These are phyloP conservation scores for Labeo calbasu DNA, from an alignment of 2,797 vertebrate genomes.

Conservation along the genomic window DNA sequence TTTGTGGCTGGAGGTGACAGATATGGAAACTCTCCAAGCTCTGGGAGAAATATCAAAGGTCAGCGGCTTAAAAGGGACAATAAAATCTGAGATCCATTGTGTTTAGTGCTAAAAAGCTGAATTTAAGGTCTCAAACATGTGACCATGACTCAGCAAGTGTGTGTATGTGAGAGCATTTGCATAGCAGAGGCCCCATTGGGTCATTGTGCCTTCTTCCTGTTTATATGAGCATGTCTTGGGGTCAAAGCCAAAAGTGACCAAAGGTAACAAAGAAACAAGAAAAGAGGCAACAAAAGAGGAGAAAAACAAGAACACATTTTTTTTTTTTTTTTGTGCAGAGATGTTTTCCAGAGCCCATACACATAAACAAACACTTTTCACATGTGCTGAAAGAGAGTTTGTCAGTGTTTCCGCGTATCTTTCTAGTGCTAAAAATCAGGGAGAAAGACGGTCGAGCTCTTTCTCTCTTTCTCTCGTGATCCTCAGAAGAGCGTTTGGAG, in stretches of 20 bases:
- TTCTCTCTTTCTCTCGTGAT: neutral
- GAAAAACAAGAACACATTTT: neutral
- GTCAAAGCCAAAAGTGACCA: conserved; percentile 73
- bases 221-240: conserved; percentile 77
- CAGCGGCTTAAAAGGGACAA: neutral
- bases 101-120: conserved; percentile 29
- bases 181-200: conserved; percentile 19
- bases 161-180: conserved; percentile 31
- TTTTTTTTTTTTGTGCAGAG: neutral
- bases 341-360: conserved; percentile 17
- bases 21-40: neutral
- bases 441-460: neutral
- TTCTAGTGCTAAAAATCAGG: neutral
- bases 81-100: conserved; percentile 23
- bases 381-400: conserved; percentile 1
- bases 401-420: neutral
- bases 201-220: conserved; percentile 76
- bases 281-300: conserved; percentile 27
- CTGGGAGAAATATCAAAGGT: conserved; percentile 10
- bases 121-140: conserved; percentile 27
- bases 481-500: conserved; percentile 20
- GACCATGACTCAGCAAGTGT: conserved; percentile 17
- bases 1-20: conserved; percentile 9
- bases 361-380: conserved; percentile 1
- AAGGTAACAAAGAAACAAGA: conserved; percentile 48